Conservation (phyloP, 2,113 vertebrate species). For the Albula glossodonta region DNA sequence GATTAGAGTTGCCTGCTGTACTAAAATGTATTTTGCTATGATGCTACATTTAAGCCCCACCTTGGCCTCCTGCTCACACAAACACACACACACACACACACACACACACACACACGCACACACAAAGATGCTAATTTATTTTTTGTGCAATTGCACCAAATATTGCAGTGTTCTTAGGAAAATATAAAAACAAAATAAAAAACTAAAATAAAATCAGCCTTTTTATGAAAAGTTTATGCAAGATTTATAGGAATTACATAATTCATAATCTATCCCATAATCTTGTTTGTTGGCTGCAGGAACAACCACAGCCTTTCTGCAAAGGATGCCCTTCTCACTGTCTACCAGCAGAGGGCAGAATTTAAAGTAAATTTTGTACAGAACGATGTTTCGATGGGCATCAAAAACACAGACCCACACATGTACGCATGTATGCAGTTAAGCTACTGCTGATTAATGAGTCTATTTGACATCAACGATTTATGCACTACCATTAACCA, state of each 20-base stretch:
- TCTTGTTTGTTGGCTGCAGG: not conserved
- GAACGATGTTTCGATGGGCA: not conserved
- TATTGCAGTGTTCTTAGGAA: too few species aligned
- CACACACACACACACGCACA: too few species aligned
- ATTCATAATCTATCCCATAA: not conserved
- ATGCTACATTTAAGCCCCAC: not conserved
- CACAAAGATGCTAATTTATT: too few species aligned
- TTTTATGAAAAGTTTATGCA: not conserved
- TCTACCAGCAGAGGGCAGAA: slow-evolving; percentile 27
- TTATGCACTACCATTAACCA: not conserved
- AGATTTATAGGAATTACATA: not conserved
- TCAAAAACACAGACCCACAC: not conserved
- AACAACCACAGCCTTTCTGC: not conserved
- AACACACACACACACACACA: too few species aligned
- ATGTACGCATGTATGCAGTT: not conserved
- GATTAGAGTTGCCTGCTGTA: not conserved
- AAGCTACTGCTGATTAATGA: not conserved
- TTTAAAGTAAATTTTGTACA: not conserved
- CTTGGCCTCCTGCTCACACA: too few species aligned
- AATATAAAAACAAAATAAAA: not conserved
- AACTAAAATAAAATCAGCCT: not conserved
- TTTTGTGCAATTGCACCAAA: too few species aligned
- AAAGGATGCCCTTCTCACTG: not conserved
- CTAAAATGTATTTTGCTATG: not conserved
- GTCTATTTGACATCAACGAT: too few species aligned